phyloP scores from a whole-genome alignment of 2,113 vertebrate species.

The Rhinichthys klamathensis region DNA sequence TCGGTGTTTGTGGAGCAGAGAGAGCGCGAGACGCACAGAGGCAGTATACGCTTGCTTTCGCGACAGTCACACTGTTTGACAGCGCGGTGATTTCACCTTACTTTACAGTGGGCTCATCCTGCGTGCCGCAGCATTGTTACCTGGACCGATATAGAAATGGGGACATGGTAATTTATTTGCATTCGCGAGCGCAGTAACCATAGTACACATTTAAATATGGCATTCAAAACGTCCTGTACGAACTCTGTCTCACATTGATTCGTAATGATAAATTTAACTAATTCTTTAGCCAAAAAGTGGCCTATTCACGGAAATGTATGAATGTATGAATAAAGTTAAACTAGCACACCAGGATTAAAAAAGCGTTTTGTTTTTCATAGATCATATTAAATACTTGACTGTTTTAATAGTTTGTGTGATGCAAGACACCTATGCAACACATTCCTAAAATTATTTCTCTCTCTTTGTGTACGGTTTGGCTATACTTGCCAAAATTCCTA shows the following conservation, averaged over 20 bases:
- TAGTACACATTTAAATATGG: neutral
- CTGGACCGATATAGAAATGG: slow-evolving; percentile 14
- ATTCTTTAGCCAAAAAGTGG: neutral
- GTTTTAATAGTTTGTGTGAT: neutral
- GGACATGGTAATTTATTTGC: slow-evolving; percentile 9
- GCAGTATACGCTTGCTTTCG: slow-evolving; percentile 55
- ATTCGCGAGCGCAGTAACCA: neutral
- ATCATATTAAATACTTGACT: neutral
- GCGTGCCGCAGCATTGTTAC: neutral
- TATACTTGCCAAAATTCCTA: too few relatives aligned
- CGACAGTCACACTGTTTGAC: slow-evolving; percentile 12
- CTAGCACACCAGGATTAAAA: neutral
- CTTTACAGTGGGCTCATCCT: neutral
- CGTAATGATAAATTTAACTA: neutral
- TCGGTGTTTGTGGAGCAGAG: slow-evolving; percentile 32
- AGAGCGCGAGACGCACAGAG: slow-evolving; percentile 53
- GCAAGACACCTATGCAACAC: neutral
- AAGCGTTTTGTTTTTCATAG: neutral
- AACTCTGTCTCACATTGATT: neutral
- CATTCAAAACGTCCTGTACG: neutral
- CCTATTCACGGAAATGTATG: neutral
- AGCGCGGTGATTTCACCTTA: neutral
- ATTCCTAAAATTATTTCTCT: neutral
- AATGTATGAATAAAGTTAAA: neutral
- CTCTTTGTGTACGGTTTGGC: too few relatives aligned